A percentile compares a stretch with the other conserved stretches of the same genome.
phyloP scores from a whole-genome alignment of 2,113 vertebrate species.

The Nicator chloris region DNA sequence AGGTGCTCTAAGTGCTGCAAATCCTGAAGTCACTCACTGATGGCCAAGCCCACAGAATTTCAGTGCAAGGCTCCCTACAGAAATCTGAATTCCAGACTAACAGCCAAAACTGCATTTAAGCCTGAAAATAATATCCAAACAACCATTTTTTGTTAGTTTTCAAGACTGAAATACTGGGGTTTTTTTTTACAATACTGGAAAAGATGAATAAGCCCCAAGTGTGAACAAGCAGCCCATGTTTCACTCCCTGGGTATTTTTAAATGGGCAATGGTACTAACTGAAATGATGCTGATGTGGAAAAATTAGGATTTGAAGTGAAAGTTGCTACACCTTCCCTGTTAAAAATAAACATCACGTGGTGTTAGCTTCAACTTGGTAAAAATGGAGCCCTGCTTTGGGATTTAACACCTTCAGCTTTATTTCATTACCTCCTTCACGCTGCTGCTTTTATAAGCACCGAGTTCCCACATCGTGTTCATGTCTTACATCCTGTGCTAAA shows the following conservation, averaged over 20 bases:
- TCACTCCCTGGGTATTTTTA: not conserved
- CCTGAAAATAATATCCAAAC: not conserved
- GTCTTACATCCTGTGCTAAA: not conserved
- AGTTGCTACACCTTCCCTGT: not conserved
- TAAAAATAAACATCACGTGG: conserved; percentile 40
- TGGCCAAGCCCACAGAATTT: not conserved
- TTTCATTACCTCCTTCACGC: conserved; percentile 26
- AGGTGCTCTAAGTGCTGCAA: not conserved
- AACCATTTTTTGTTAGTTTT: not conserved
- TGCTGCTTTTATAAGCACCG: conserved; percentile 4
- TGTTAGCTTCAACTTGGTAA: not conserved
- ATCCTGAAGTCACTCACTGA: not conserved
- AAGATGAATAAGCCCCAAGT: not conserved
- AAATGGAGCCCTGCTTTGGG: not conserved
- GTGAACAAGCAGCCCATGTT: not conserved
- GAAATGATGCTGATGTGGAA: not conserved
- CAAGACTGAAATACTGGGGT: not conserved
- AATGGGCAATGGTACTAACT: not conserved
- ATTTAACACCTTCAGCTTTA: conserved; percentile 52
- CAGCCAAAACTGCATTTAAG: not conserved
- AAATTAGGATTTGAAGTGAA: conserved; percentile 5
- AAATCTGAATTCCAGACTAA: not conserved
- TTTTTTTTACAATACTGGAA: not conserved
- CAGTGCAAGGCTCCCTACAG: not conserved
- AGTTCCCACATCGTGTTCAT: not conserved